A percentile compares a stretch with the other conserved stretches of the same genome.
These are phyloP conservation scores for Acanthochromis polyacanthus DNA, from an alignment of 2,113 vertebrate species.

Conservation along the genomic window DNA sequence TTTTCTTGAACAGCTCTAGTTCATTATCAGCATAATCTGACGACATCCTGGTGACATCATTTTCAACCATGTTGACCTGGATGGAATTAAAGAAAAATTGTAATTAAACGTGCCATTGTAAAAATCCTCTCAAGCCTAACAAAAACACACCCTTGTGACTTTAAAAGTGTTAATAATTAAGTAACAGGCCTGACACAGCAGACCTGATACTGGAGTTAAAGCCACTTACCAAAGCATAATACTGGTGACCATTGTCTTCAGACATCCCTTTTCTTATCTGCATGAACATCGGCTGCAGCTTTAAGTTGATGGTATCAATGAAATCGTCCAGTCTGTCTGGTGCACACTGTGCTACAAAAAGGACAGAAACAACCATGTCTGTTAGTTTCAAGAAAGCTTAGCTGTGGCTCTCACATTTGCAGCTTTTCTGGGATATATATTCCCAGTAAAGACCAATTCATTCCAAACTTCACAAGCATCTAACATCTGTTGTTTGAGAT, in stretches of 20 bases:
- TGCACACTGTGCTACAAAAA: conserved; percentile 79
- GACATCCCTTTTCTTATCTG: conserved; percentile 92
- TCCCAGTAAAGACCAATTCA: too few species aligned
- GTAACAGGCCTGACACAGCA: not conserved
- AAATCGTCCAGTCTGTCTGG: conserved; percentile 91
- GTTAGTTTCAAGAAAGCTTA: not conserved
- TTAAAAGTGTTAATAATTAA: not conserved
- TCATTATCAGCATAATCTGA: conserved; percentile 96
- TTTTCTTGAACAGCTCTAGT: conserved; percentile 95
- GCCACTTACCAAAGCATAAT: conserved; percentile 90
- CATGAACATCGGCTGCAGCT: conserved; percentile 93
- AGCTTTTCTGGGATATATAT: not conserved
- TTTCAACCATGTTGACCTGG: conserved; percentile 94
- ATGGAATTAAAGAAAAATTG: conserved; percentile 18
- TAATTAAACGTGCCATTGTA: not conserved
- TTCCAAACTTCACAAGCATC: too few species aligned
- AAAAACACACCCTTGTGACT: not conserved
- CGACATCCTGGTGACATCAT: conserved; percentile 92
- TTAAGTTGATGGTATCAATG: conserved; percentile 88
- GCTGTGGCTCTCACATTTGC: not conserved
- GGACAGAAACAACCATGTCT: not conserved
- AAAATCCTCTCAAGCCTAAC: not conserved
- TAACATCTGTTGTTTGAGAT: too few species aligned
- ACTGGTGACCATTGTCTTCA: conserved; percentile 86
- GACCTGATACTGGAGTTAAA: not conserved